Base-by-base conservation (phyloP, 2,113 vertebrate genomes). In the Chaetodon auriga region DNA sequence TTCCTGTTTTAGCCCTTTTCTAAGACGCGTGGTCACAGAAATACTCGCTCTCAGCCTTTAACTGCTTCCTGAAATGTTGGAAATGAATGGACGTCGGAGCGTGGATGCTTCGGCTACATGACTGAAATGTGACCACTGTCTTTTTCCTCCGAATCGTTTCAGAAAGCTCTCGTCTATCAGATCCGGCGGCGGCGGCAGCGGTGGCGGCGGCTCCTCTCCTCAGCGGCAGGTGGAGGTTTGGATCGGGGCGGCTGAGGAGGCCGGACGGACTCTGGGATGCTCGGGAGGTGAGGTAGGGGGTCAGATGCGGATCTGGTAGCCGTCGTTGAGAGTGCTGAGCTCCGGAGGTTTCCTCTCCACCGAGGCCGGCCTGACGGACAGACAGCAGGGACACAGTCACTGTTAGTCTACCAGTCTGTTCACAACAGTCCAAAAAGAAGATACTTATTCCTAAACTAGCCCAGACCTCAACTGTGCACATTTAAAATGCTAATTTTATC, bases 251-350 rank as follows among this genome's bases (percentile, higher is more conserved):
- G 51, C 23, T 6, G 46, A 57, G 25, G 49, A 51, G 38, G 18
- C 6, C 35, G 71, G 68, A 45, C 10, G 68, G 70, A 68, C 43
- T 13, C 2, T 21, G 38, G 54, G 41, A 19, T 15, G 49, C n/a
- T 5, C 2, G 9, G 57, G 35, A 49, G 57, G 55, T 21, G 51
- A 30, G 38, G 71, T 11, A 15, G 19, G 12, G 19, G 46, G 4
- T 95, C 95, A 99, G 93, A 99, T 99, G 65, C 97, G 96, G 85
- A 99, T 98, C 89, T 99, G 98, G 89, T 99, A 99, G 78, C 97
- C 97, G 65, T 99, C 98, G 0, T 89, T 98, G 85, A 99, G 94
- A 0, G 96, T 95, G 80, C 97, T 96, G 89, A 99, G 96, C 60
- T 98, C 97, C 2, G 96, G 86, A 75, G 90, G 96, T 64, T 96